Evolutionary conservation across 2,797 vertebrate species (phyloP), one percentile per base, ranked within the genome.

Genomic region (Tragelaphus oryx): DNA sequence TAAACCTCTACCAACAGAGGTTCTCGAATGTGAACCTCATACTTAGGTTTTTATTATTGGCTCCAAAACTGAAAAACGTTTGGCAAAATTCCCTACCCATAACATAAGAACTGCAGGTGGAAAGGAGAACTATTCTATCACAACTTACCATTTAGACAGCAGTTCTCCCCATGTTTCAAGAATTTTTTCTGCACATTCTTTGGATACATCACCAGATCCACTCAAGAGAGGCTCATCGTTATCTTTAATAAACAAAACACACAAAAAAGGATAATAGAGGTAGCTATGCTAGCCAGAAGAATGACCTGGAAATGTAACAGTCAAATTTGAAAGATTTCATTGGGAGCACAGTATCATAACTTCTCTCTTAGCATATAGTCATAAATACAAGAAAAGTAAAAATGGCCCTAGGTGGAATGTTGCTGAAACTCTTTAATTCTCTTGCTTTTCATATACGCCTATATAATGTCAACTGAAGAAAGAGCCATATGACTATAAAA

Each of bases 111-210:
- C 52, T 33, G 30, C 2, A 68, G 55, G 80, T 85, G 48, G 86
- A 93, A 94, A 88, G 55, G 37, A 94, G 88, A 92, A 83, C 17
- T 46, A 86, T 55, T 78, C 75, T 93, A 93, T 93, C 95, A 71
- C 81, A 95, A 98, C 99, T 98, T 98, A 99, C 99, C 99, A 99
- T 98, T 99, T 99, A 87, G 99, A 99, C 96, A 99, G 98, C 83
- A 99, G 98, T 94, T 99, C 99, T 98, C 99, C 99, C 99, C 99
- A 99, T 0, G 99, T 99, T 98, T 99, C 99, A 92, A 99, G 98
- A 96, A 99, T 99, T 98, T 99, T 99, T 98, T 99, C 99, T 4
- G 99, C 99, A 97, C 99, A 99, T 98, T 99, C 99, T 98, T 99
- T 99, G 95, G 99, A 99, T 96, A 99, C 99, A 57, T 99, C 99